phyloP scores from a whole-genome alignment of 2,113 vertebrate species.

The Glaucidium brasilianum region DNA sequence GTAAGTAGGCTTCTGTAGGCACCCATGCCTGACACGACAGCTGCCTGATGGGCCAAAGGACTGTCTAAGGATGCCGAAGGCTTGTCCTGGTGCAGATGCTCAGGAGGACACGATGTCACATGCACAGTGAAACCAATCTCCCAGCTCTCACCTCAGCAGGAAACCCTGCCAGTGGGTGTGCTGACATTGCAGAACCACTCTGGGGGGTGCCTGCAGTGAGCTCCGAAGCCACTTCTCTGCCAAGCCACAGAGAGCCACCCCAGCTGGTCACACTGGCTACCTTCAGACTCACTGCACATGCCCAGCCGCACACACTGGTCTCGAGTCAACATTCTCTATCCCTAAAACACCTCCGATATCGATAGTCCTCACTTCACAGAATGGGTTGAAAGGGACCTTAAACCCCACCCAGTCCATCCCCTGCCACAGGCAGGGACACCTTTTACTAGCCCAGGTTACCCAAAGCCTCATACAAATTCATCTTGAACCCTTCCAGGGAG shows the following conservation, averaged over 20 bases:
- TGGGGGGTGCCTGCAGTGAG: rapidly evolving
- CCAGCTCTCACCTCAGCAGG: not conserved
- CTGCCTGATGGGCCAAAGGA: not conserved
- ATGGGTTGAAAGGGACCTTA: too few relatives aligned
- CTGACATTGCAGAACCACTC: not conserved
- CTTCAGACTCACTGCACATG: not conserved
- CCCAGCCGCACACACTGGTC: not conserved
- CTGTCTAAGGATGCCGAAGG: not conserved
- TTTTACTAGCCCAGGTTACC: too few relatives aligned
- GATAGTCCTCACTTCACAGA: not conserved
- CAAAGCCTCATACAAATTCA: too few relatives aligned
- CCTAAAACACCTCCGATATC: not conserved
- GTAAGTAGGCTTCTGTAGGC: not conserved
- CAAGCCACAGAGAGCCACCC: not conserved
- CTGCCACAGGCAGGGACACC: too few relatives aligned
- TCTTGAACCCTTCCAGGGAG: too few relatives aligned
- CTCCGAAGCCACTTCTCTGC: not conserved
- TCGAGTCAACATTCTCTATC: rapidly evolving
- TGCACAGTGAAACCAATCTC: not conserved
- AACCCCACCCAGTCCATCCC: too few relatives aligned
- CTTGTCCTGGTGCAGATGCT: not conserved
- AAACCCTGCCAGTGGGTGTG: not conserved
- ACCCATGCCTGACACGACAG: not conserved
- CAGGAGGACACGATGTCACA: not conserved
- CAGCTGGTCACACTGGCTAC: not conserved